Percentiles rank a stretch among this genome's conserved stretches.
Evolutionary conservation across 2,113 vertebrate genomes (phyloP).

Genomic region (Hyaena hyaena): DNA sequence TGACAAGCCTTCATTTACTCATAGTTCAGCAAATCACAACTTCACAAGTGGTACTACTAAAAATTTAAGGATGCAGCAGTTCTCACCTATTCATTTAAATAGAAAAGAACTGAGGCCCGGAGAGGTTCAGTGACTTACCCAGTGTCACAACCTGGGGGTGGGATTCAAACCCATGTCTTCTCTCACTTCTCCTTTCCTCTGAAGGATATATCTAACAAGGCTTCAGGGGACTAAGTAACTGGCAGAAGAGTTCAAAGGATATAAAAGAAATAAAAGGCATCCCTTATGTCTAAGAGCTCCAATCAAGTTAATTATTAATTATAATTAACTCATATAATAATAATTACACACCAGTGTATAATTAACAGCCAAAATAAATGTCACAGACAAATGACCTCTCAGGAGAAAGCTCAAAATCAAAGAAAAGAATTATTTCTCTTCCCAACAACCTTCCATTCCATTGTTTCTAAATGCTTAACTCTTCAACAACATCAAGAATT

Average conservation of each 20-base stretch:
- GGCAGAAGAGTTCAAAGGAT: conserved; percentile 46
- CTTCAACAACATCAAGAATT: background rate
- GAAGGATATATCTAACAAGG: background rate
- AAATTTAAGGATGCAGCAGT: background rate
- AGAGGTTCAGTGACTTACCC: background rate
- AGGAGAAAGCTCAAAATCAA: conserved; percentile 39
- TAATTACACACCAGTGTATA: conserved; percentile 11
- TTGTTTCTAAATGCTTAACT: background rate
- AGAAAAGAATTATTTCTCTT: background rate
- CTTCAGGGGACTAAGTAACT: conserved; percentile 38
- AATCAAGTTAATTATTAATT: conserved; percentile 42
- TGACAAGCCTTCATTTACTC: background rate
- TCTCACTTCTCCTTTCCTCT: conserved; percentile 66
- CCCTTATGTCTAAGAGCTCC: background rate
- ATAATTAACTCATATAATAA: background rate
- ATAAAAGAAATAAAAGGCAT: conserved; percentile 28
- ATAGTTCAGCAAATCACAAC: background rate
- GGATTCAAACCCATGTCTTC: background rate
- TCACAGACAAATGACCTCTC: conserved; percentile 5
- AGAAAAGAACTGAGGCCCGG: background rate
- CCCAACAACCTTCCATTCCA: background rate
- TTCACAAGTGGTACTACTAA: background rate
- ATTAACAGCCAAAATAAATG: conserved; percentile 33
- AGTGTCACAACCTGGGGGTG: background rate
- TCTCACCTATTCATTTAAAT: background rate